These are phyloP conservation scores for Danio albolineatus DNA, from an alignment of 2,797 vertebrate genomes.

Conservation along the genomic window DNA sequence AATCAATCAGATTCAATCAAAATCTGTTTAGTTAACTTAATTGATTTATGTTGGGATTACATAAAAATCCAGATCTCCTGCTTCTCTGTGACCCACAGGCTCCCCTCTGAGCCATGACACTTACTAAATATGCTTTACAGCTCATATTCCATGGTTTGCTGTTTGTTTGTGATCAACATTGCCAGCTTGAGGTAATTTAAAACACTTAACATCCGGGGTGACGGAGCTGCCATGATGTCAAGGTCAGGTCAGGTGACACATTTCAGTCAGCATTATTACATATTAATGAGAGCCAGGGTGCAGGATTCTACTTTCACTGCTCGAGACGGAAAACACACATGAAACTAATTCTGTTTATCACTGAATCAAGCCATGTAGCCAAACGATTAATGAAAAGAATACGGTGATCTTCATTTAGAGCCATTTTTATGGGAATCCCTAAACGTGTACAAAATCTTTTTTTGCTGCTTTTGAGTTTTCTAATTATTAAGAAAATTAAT, in stretches of 20 bases:
- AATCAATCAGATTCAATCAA: too few relatives aligned
- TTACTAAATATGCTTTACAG: constrained; percentile 24
- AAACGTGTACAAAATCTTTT: too few relatives aligned
- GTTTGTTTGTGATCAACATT: constrained; percentile 31
- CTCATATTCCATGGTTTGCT: constrained; percentile 26
- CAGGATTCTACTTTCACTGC: constrained; percentile 35
- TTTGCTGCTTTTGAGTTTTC: too few relatives aligned
- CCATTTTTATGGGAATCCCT: too few relatives aligned
- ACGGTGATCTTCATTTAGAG: too few relatives aligned
- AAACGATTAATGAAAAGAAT: too few relatives aligned
- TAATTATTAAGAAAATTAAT: too few relatives aligned
- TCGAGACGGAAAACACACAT: not conserved
- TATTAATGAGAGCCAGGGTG: constrained; percentile 44
- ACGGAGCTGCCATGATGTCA: constrained; percentile 50
- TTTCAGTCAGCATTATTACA: constrained; percentile 44
- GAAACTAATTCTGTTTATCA: not conserved
- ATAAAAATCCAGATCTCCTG: not conserved
- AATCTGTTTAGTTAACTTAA: too few relatives aligned
- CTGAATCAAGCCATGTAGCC: too few relatives aligned
- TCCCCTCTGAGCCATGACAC: constrained; percentile 9
- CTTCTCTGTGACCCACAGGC: constrained; percentile 9
- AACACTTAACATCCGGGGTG: constrained; percentile 33
- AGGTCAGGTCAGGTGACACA: constrained; percentile 27
- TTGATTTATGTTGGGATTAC: too few relatives aligned
- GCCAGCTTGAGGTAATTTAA: constrained; percentile 32